Evolutionary conservation across 2,888 invertebrate species (phyloP), one percentile per base, ranked within the genome.

Genomic region (Oegoconia quadripuncta): DNA sequence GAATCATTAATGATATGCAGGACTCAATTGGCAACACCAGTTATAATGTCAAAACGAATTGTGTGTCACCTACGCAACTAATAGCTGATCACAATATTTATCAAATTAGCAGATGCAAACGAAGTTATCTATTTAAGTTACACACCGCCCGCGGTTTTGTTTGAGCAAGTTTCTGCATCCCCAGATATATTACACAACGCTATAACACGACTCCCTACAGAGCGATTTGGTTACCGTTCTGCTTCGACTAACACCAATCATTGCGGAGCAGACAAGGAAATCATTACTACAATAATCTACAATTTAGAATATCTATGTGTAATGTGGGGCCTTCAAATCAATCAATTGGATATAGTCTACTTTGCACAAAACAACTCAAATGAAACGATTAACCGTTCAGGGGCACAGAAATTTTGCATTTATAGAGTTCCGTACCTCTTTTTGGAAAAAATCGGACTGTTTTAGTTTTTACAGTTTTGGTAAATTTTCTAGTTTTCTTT

Each of bases 81-180:
- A 4, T 30, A 11, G 23, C 14, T 14, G 27, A 18, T 27, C 28
- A 29, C 13, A 27, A 27, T 20, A 35, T 28, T 35, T 28, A 35
- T 35, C 27, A 28, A 22, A 8, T 5, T 13, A 16, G 15, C 14
- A 20, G 35, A 35, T 28, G 25, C 25, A 11, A 34, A 15, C 20
- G 3, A 35, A 20, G 27, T 14, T 5, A 15, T 13, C 15, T n/a
- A n/a, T 14, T 8, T 6, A 6, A 22, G 17, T n/a, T n/a, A 28
- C 18, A 3, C 18, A 37, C 37, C 36, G 8, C 36, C 36, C 15
- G 29, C 15, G 36, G 36, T 29, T 28, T 29, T 8, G 29, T 16
- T 11, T n/a, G 28, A 12, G 23, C n/a, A n/a, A n/a, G 30, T 37
- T 30, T 22, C 36, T 29, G 18, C 35, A 35, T 35, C 7, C 14